Base-by-base conservation (phyloP, 1,140 invertebrate species). In the Leguminivora glycinivorella region DNA sequence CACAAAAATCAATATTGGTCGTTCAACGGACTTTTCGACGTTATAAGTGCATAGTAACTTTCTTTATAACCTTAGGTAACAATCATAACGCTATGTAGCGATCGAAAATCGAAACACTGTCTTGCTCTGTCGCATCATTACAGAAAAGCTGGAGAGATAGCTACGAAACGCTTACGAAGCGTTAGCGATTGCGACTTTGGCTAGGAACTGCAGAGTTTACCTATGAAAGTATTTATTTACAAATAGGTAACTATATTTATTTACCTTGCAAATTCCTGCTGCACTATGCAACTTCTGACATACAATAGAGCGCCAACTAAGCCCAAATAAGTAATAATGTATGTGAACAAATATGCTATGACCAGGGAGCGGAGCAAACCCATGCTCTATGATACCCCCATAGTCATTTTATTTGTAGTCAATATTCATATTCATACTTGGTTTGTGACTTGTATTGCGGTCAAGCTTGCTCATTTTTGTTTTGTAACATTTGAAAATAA, bases 291-390 rank as follows among this genome's bases (percentile, higher is more conserved):
- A 68, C 75, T 83, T 43, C 85, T 78, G 6, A 85, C 25, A 56
- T 89, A 90, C 17, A 85, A 68, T 0, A 90, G 77, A 25, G 69
- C 79, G 69, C 75, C 80, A 1, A 90, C 74, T n/a, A 89, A 60
- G 7, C 79, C 82, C 38, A 90, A 81, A 67, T 90, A 90, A 29
- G 83, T 17, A 10, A 66, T 70, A 56, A 88, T 75, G 60, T 84
- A 90, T 40, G 85, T 38, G 4, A 88, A 67, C 68, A 90, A 81
- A 63, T 88, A 88, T 25, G 81, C 10, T 10, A 88, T 74, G 12
- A 88, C 72, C 12, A 87, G 66, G n/a, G 73, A 75, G 26, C 86
- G 80, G 43, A 89, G 56, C 1, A 83, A 73, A 31, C 80, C 78
- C 87, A 89, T 89, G 52, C 66, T 80, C 58, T 26, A 67, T 17